Percentiles rank a stretch among this genome's conserved stretches.
Conservation (phyloP, 2,888 invertebrate genomes). For the Tanytarsus gracilentus region DNA sequence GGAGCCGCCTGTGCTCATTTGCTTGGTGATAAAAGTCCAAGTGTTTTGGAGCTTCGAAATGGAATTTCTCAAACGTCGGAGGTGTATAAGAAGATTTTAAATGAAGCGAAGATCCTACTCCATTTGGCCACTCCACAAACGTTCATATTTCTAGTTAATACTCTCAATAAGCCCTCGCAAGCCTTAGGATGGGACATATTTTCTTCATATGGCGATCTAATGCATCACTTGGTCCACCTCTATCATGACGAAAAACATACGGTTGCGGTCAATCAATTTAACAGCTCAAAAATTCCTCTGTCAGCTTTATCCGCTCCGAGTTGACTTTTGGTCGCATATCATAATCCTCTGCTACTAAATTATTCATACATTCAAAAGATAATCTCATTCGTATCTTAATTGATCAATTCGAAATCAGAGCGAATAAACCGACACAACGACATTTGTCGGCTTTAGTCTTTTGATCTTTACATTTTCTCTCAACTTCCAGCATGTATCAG, state of each 20-base stretch:
- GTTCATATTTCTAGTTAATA: conserved; percentile 40
- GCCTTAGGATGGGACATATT: not conserved
- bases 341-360: too few species aligned
- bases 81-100: conserved; percentile 54
- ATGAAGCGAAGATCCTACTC: conserved; percentile 55
- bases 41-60: conserved; percentile 48
- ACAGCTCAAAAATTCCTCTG: not conserved
- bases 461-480: too few species aligned
- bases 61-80: conserved; percentile 53
- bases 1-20: conserved; percentile 58
- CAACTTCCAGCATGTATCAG: too few species aligned
- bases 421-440: too few species aligned
- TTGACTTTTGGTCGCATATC: too few species aligned
- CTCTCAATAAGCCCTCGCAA: conserved; percentile 47
- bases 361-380: too few species aligned
- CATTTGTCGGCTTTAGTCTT: too few species aligned
- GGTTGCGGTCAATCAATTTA: conserved; percentile 46
- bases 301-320: conserved; percentile 10
- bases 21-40: conserved; percentile 49
- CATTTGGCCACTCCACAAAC: conserved; percentile 57
- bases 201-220: conserved; percentile 30
- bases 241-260: conserved; percentile 56
- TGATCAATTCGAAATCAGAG: too few species aligned
- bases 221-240: conserved; percentile 56
- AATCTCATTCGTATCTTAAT: too few species aligned